These are phyloP conservation scores for Morelia viridis DNA, from an alignment of 2,797 vertebrate species.

Conservation along the genomic window DNA sequence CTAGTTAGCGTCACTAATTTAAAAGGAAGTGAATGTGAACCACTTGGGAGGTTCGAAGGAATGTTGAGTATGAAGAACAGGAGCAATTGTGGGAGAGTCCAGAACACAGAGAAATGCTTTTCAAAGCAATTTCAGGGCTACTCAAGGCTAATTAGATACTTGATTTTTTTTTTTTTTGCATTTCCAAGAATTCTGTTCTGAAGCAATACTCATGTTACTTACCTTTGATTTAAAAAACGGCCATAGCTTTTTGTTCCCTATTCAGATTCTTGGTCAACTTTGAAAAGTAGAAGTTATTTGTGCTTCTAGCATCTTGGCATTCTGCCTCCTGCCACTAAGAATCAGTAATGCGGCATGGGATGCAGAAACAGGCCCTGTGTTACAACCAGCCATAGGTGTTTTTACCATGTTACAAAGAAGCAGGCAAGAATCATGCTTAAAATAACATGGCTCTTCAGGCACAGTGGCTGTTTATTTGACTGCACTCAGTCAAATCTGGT, in stretches of 20 bases:
- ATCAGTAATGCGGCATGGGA: too few relatives aligned
- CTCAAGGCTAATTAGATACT: not conserved
- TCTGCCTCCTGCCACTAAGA: not conserved
- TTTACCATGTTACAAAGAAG: not conserved
- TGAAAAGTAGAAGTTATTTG: not conserved
- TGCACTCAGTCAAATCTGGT: not conserved
- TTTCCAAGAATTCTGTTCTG: not conserved
- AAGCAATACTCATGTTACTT: not conserved
- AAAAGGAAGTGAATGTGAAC: not conserved
- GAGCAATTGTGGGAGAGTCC: not conserved
- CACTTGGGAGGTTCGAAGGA: slow-evolving; percentile 13
- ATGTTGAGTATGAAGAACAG: slow-evolving; percentile 17
- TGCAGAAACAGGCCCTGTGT: not conserved
- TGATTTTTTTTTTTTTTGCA: not conserved
- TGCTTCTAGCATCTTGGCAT: not conserved
- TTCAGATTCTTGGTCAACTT: not conserved
- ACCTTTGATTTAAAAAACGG: not conserved
- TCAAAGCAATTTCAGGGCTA: slow-evolving; percentile 16
- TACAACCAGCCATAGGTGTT: not conserved
- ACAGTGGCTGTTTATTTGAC: not conserved
- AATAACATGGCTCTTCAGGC: not conserved
- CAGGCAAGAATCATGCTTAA: not conserved
- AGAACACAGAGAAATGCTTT: slow-evolving; percentile 16
- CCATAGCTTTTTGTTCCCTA: not conserved
- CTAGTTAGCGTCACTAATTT: not conserved